A percentile compares a stretch with the other conserved stretches of the same genome.
phyloP scores from a whole-genome alignment of 2,113 vertebrate genomes.

The Apaloderma vittatum region DNA sequence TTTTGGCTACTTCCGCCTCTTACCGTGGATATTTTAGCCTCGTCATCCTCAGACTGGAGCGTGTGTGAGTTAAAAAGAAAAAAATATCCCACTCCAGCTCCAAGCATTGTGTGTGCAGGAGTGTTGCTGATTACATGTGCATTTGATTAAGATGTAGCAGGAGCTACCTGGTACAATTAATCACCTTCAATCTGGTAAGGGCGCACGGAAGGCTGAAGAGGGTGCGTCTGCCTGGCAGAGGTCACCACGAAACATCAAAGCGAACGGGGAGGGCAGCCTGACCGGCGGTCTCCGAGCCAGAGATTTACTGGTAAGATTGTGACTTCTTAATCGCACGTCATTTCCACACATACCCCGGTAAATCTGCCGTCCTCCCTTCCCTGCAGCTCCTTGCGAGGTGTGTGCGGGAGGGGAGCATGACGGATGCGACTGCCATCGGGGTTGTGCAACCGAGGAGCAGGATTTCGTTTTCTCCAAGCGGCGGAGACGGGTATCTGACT shows the following conservation, averaged over 20 bases:
- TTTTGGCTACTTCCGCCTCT: background rate
- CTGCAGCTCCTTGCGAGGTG: background rate
- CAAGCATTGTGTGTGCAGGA: background rate
- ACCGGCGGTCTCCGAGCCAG: background rate
- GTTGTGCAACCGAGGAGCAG: background rate
- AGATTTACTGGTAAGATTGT: background rate
- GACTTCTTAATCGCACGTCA: rapidly evolving
- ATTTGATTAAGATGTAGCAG: constrained; percentile 19
- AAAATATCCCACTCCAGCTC: background rate
- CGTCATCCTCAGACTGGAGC: background rate
- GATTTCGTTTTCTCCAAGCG: background rate
- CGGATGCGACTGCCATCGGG: background rate
- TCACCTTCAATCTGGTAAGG: background rate
- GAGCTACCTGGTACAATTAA: constrained; percentile 18
- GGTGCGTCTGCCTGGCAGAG: background rate
- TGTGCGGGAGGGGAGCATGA: background rate
- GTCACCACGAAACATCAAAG: rapidly evolving
- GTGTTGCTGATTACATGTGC: background rate
- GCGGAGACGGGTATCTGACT: background rate
- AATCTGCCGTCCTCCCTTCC: background rate
- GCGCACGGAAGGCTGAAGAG: background rate
- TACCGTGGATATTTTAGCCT: background rate
- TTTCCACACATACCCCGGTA: background rate
- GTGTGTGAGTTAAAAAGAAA: background rate
- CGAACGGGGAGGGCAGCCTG: background rate